Conservation (phyloP, 1,140 invertebrate genomes). For the Diachasma alloeum region DNA sequence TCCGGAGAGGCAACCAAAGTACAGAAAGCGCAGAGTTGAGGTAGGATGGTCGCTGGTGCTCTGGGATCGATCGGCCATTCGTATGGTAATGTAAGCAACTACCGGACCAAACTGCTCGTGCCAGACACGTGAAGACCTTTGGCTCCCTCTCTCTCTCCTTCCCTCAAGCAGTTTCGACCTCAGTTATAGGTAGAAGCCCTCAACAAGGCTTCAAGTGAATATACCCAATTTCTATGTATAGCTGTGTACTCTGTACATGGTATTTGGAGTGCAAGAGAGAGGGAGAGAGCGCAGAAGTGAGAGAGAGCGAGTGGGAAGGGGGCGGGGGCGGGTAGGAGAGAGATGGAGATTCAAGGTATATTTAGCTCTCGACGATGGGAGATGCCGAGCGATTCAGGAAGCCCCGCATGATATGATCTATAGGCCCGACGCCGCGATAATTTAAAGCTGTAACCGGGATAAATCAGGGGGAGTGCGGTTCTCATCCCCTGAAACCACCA, state of each 20-base stretch:
- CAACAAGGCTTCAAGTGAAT: conserved; percentile 15
- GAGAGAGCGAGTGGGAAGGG: background rate
- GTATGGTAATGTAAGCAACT: conserved; percentile 44
- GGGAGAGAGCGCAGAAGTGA: background rate
- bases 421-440: conserved; percentile 51
- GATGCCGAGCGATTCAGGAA: conserved; percentile 34
- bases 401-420: conserved; percentile 55
- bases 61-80: conserved; percentile 40
- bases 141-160: background rate
- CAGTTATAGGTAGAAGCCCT: conserved; percentile 14
- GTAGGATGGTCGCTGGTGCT: conserved; percentile 23
- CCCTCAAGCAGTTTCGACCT: background rate
- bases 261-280: conserved; percentile 5
- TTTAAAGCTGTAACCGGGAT: conserved; percentile 46
- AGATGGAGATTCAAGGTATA: background rate
- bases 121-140: conserved; percentile 30
- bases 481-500: conserved; percentile 16
- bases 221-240: conserved; percentile 4
- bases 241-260: background rate
- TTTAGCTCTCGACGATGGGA: conserved; percentile 9
- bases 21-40: conserved; percentile 11
- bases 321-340: background rate
- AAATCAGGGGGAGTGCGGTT: conserved; percentile 45
- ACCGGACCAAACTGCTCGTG: conserved; percentile 37
- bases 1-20: background rate